Evolutionary conservation across 2,113 vertebrate species (phyloP), one percentile per base, ranked within the genome.

Genomic region (Trochalopteron elliotii): DNA sequence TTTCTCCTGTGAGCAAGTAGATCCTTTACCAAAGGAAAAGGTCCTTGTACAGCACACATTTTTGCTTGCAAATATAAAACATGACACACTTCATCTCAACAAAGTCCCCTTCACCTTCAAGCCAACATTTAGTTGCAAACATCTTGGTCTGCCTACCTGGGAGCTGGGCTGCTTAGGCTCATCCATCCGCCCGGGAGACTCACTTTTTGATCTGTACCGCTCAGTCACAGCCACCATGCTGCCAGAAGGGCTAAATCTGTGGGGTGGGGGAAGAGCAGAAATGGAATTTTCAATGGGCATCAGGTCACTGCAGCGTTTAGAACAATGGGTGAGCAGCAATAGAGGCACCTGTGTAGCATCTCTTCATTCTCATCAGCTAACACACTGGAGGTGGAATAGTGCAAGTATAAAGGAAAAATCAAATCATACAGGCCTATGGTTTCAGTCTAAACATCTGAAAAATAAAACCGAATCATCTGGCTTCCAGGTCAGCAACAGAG

Each of bases 241-340:
- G 96, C 99, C 99, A n/a, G 99, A 99, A 81, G 99, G 99, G 96
- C 99, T 99, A 95, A 99, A 99, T 98, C 99, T 99, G 98, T 83
- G 81, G 71, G 83, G 89, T 93, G 69, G 60, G 91, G 96, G 69
- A 98, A 92, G 96, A 97, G 92, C 20, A 77, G 17, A 94, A 94
- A 94, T 0, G 77, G 75, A 83, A 80, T 60, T 83, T 89, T 87
- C 84, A 91, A 95, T 55, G 94, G 94, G 52, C 93, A 93, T 89
- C 33, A 94, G 69, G 76, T 94, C 90, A 97, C 70, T 59, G 39
- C 1, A 8, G 33, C 74, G 68, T 61, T 82, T n/a, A 86, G 37
- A 95, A 65, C 64, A 89, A 87, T 0, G 1, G 64, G 59, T 82
- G 79, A 87, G 80, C 60, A 92, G 80, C 60, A 92, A 85, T 27